Evolutionary conservation across 2,797 vertebrate genomes (phyloP).

Genomic region (Buceros bicornis): DNA sequence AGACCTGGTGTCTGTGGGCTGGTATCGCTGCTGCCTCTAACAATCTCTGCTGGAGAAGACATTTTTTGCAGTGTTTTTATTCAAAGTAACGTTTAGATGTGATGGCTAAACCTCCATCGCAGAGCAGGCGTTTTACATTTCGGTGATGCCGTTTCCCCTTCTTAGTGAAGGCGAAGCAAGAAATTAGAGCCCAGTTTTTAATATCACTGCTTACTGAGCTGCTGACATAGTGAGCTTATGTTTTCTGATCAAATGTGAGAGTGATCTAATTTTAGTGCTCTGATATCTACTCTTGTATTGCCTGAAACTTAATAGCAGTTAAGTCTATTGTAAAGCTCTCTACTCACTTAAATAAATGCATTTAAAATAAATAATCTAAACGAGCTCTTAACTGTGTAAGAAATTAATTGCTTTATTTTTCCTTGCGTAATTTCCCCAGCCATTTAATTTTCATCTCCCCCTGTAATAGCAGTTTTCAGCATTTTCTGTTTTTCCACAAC

Average conservation of each 20-base stretch:
- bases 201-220: background rate
- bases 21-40: background rate
- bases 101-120: background rate
- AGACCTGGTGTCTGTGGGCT: background rate
- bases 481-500: slow-evolving; percentile 12
- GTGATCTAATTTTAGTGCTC: slow-evolving; percentile 22
- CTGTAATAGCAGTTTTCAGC: slow-evolving; percentile 1
- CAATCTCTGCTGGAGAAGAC: background rate
- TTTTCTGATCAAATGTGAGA: slow-evolving; percentile 15
- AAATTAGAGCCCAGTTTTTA: background rate
- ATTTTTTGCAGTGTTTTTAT: background rate
- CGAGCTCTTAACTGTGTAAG: slow-evolving; percentile 51
- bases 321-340: slow-evolving; percentile 20
- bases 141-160: background rate
- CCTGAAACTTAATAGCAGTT: slow-evolving; percentile 9
- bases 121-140: background rate
- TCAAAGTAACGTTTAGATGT: background rate
- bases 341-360: slow-evolving; percentile 25
- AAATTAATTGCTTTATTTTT: slow-evolving; percentile 4
- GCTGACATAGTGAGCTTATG: background rate
- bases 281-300: background rate
- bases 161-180: background rate
- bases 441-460: slow-evolving; percentile 6
- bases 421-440: background rate
- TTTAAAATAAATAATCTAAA: slow-evolving; percentile 59